Evolutionary conservation across 2,888 invertebrate species (phyloP).

Genomic region (Mythimna ferrago): DNA sequence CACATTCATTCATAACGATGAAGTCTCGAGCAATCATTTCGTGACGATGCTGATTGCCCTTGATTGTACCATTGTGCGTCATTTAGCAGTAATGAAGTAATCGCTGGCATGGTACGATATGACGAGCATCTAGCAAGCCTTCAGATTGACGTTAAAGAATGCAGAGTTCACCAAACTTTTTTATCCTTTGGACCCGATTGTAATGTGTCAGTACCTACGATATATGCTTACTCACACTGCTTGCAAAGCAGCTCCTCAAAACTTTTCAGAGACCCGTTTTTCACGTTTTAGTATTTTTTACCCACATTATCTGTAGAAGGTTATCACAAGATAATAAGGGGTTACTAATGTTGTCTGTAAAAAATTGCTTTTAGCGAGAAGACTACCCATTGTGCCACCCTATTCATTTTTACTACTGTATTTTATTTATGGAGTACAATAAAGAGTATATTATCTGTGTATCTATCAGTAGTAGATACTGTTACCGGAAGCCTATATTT

Average conservation of each 20-base stretch:
- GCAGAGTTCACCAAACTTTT: neutral
- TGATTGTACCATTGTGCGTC: conserved; percentile 64
- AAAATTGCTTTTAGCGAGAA: too few relatives aligned
- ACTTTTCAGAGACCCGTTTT: neutral
- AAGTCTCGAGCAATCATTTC: conserved; percentile 49
- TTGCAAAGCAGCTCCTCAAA: neutral
- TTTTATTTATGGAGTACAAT: too few relatives aligned
- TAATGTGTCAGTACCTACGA: too few relatives aligned
- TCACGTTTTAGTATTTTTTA: neutral
- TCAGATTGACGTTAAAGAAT: conserved; percentile 43
- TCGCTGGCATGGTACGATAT: conserved; percentile 59
- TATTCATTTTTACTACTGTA: too few relatives aligned
- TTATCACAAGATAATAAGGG: neutral
- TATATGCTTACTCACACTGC: too few relatives aligned
- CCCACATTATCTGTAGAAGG: too few relatives aligned
- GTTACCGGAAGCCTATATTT: neutral
- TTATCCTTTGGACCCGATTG: too few relatives aligned
- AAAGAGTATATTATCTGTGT: too few relatives aligned
- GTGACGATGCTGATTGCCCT: conserved; percentile 61
- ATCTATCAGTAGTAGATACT: neutral
- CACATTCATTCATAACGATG: conserved; percentile 31
- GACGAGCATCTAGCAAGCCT: conserved; percentile 25
- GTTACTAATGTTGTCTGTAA: too few relatives aligned
- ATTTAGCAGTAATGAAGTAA: conserved; percentile 72
- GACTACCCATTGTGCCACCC: too few relatives aligned